Evolutionary conservation across 2,113 vertebrate species (phyloP), one percentile per base, ranked within the genome.

Genomic region (Cranoglanis bouderius): DNA sequence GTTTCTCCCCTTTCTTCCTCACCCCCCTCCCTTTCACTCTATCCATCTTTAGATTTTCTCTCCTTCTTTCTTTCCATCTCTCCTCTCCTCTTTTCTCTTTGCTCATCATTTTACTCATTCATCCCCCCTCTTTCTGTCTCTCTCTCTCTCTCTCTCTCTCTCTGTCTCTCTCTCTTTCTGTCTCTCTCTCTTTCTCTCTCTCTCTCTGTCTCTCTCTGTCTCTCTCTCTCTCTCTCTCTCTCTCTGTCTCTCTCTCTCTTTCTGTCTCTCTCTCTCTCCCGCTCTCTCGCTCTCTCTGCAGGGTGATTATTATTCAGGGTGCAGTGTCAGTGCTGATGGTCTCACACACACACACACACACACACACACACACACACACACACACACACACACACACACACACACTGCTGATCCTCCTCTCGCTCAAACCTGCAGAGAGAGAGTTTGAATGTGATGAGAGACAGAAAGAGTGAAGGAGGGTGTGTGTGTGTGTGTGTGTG

Each of bases 281-380:
- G 85, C 84, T 87, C 81, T 82, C 84, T 86, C 83, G 85, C 78
- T 78, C 70, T 89, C 87, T 90, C 89, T 91, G 86, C 91, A 91
- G 91, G 90, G 86, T 89, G 91, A 91, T 91, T 91, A 90, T 90
- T 91, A 91, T 91, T 91, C 91, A 67, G 88, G 80, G 89, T 88
- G 89, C 91, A 90, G 87, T 87, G 87, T 84, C 74, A 75, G 82
- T 90, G 89, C 91, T 89, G 89, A 91, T 82, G 88, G 78, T 89
- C 72, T 43, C 49, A 53, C 46, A 80, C 46, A 80, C 77, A 53
- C 75, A 78, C 74, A 46, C 74, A 77, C 74, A 80, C 75, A 80
- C 75, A 80, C 77, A 81, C 83, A 88, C 86, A 90, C 87, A 89
- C 87, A 78, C 88, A 87, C 88, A 91, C 75, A 78, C 75, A 78